A percentile compares a stretch with the other conserved stretches of the same genome.
phyloP scores from a whole-genome alignment of 2,797 vertebrate species.

The Xenopus petersii region DNA sequence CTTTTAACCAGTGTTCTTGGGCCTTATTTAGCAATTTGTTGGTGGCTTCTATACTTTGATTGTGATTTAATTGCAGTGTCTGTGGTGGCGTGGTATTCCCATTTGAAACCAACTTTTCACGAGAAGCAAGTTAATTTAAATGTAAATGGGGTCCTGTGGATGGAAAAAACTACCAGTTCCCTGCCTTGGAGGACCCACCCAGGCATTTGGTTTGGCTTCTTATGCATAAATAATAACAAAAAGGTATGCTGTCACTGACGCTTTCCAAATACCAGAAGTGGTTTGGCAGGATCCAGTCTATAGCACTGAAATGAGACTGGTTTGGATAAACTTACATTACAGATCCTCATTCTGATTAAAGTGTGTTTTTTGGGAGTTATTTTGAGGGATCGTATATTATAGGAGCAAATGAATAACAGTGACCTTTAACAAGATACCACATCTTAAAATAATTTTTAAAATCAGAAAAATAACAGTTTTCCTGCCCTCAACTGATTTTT shows the following conservation, averaged over 20 bases:
- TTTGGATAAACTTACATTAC: slow-evolving; percentile 57
- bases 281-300: slow-evolving; percentile 59
- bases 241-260: slow-evolving; percentile 65
- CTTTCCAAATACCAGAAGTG: slow-evolving; percentile 63
- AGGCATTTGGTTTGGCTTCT: slow-evolving; percentile 70
- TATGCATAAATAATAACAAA: slow-evolving; percentile 71
- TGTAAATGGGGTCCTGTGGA: slow-evolving; percentile 71
- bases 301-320: slow-evolving; percentile 56
- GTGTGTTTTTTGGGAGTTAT: slow-evolving; percentile 46
- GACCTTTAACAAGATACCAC: slow-evolving; percentile 50
- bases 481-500: slow-evolving; percentile 52
- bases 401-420: slow-evolving; percentile 55
- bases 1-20: slow-evolving; percentile 47
- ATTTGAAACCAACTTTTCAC: slow-evolving; percentile 67
- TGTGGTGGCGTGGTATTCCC: slow-evolving; percentile 70
- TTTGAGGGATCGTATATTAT: slow-evolving; percentile 56
- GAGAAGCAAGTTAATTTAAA: slow-evolving; percentile 72
- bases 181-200: slow-evolving; percentile 68
- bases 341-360: slow-evolving; percentile 54
- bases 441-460: slow-evolving; percentile 56
- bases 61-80: slow-evolving; percentile 69
- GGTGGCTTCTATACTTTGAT: slow-evolving; percentile 68
- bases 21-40: slow-evolving; percentile 68
- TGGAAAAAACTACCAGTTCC: slow-evolving; percentile 63
- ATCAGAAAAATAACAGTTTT: slow-evolving; percentile 53